Base-by-base conservation (phyloP, 2,888 invertebrate species). In the Andrena hattorfiana region DNA sequence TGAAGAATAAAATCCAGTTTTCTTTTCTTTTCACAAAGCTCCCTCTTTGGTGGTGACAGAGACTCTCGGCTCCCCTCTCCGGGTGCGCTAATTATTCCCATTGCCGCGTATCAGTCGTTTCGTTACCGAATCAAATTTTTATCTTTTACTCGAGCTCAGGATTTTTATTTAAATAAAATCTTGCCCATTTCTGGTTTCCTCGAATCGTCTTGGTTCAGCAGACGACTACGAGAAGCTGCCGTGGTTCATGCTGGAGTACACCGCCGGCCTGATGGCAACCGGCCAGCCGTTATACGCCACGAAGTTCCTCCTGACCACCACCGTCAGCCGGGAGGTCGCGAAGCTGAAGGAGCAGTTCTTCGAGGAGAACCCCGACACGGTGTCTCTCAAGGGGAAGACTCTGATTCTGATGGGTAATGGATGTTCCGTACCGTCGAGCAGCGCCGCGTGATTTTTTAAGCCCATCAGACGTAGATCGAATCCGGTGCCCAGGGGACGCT, bases 211-310 rank as follows among this genome's bases (percentile, higher is more conserved):
- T n/a, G n/a, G 62, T 48, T 81, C 63, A 2, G 20, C 71, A 87
- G 86, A 42, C 4, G 76, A 87, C 13, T 0, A 13, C 1, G 77
- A 84, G 2, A 92, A 91, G 83, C 79, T 88, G 10, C 83, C 93
- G n/a, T 86, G 90, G 26, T 94, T 93, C 71, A 79, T 92, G 42
- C 85, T 93, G 77, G 92, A 94, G 74, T 93, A 93, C 49, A 90
- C 92, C 0, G 88, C 92, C 2, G 92, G 93, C 16, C 84, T 94
- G 30, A 91, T 93, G 35, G 71, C 87, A 5, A 90, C 91, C 35
- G 89, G 88, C 0, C 94, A 94, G 74, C 89, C 90, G 28, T 82
- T 87, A 30, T 92, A 90, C 56, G 93, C 94, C 0, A 87, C 93
- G 8, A 89, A 89, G 60, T 84, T 91, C 32, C 88, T 94, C 10